These are phyloP conservation scores for Trichonephila inaurata DNA, from an alignment of 1,140 invertebrate genomes.

Conservation along the genomic window DNA sequence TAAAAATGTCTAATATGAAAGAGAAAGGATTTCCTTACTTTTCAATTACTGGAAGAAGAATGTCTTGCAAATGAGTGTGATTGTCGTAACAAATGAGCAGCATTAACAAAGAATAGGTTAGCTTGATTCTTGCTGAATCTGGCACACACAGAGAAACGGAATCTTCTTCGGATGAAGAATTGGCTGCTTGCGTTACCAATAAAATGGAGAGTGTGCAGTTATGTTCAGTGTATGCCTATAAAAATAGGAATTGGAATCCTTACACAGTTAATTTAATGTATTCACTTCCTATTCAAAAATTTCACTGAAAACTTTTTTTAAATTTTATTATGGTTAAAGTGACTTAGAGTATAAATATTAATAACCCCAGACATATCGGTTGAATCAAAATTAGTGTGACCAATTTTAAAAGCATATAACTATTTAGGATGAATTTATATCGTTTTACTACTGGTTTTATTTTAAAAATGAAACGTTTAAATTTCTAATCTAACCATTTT, in stretches of 20 bases:
- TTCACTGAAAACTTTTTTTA: too few species aligned
- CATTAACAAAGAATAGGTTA: conserved; percentile 4
- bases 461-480: too few species aligned
- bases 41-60: conserved; percentile 68
- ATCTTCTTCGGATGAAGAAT: neutral
- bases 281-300: neutral
- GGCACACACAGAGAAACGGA: neutral
- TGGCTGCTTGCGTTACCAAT: conserved; percentile 55
- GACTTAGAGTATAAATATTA: too few species aligned
- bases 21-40: conserved; percentile 41
- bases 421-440: too few species aligned
- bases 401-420: too few species aligned
- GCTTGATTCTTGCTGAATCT: conserved; percentile 20
- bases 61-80: conserved; percentile 7
- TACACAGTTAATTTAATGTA: neutral
- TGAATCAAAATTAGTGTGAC: too few species aligned
- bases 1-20: too few species aligned
- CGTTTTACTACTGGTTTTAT: too few species aligned
- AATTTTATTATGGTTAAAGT: too few species aligned
- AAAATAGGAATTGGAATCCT: neutral
- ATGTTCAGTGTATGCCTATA: conserved; percentile 58
- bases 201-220: conserved; percentile 63
- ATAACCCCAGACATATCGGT: too few species aligned
- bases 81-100: conserved; percentile 39
- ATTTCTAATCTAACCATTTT: too few species aligned